phyloP scores from a whole-genome alignment of 1,140 invertebrate genomes.

The Lasioglossum albipes region DNA sequence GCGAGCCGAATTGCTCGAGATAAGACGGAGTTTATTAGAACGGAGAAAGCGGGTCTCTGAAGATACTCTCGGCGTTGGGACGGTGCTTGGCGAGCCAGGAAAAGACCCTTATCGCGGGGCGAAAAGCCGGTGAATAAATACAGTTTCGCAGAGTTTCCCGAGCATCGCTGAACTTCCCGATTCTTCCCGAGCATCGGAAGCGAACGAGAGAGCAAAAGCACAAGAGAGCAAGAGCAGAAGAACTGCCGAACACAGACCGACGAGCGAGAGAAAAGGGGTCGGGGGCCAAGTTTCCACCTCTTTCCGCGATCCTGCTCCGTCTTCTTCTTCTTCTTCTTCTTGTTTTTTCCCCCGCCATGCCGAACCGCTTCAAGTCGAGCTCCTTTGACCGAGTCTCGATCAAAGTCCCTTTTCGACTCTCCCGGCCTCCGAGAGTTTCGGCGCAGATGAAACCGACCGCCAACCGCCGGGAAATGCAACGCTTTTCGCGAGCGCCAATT shows the following conservation, averaged over 20 bases:
- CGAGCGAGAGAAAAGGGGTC: too few relatives aligned
- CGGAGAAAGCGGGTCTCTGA: not conserved
- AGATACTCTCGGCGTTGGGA: slow-evolving; percentile 11
- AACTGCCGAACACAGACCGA: not conserved
- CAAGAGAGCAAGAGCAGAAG: too few relatives aligned
- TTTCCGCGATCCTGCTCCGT: not conserved
- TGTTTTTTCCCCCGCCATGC: too few relatives aligned
- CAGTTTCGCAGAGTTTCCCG: slow-evolving; percentile 33
- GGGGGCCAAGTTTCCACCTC: not conserved
- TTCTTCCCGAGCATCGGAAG: slow-evolving; percentile 26
- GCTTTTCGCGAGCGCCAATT: too few relatives aligned
- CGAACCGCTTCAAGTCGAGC: not conserved
- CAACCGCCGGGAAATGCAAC: not conserved
- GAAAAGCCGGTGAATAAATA: slow-evolving; percentile 59
- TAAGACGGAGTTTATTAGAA: slow-evolving; percentile 55
- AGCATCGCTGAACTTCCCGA: slow-evolving; percentile 41
- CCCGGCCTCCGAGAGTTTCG: not conserved
- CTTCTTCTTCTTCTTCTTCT: too few relatives aligned
- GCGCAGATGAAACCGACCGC: not conserved
- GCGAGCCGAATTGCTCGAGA: slow-evolving; percentile 28
- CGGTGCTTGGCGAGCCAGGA: slow-evolving; percentile 32
- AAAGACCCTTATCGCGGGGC: slow-evolving; percentile 51
- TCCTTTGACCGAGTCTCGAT: not conserved
- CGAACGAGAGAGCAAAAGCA: not conserved
- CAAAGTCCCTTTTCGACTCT: not conserved